Conservation (phyloP, 2,888 invertebrate species). For the Andrena marginata region DNA sequence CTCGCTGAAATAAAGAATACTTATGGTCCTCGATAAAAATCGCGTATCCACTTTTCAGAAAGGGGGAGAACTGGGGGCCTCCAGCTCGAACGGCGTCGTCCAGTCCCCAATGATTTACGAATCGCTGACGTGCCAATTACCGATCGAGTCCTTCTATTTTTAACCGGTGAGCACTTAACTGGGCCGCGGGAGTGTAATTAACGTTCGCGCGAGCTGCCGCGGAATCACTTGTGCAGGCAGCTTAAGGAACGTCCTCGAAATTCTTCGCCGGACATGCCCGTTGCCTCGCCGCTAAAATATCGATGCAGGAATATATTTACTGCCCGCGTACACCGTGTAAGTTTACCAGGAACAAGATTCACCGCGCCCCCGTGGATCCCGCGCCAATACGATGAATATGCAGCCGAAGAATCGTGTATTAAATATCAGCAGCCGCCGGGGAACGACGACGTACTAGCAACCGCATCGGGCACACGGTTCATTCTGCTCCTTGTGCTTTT, state of each 20-base stretch:
- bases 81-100: not conserved
- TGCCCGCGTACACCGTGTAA: conserved; percentile 72
- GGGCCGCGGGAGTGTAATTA: conserved; percentile 17
- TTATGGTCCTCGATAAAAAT: too few relatives aligned
- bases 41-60: too few relatives aligned
- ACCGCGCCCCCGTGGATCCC: conserved; percentile 72
- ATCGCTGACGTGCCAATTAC: conserved; percentile 15
- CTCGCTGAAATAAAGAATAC: too few relatives aligned
- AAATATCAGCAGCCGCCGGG: conserved; percentile 74
- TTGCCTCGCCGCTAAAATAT: conserved; percentile 71
- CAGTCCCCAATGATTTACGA: conserved; percentile 1
- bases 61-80: not conserved
- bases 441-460: conserved; percentile 63
- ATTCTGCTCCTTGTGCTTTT: conserved; percentile 68
- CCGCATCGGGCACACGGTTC: conserved; percentile 40
- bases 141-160: conserved; percentile 11
- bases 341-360: conserved; percentile 71
- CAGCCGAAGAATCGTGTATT: conserved; percentile 74
- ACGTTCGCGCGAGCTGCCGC: conserved; percentile 12
- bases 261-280: conserved; percentile 48
- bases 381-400: conserved; percentile 75
- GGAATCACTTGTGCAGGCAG: conserved; percentile 51
- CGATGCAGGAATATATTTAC: conserved; percentile 73
- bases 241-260: conserved; percentile 62
- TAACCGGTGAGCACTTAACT: conserved; percentile 25